Percentiles rank a stretch among this genome's conserved stretches.
phyloP scores from a whole-genome alignment of 2,113 vertebrate species.

The Lamprologus lemairii region DNA sequence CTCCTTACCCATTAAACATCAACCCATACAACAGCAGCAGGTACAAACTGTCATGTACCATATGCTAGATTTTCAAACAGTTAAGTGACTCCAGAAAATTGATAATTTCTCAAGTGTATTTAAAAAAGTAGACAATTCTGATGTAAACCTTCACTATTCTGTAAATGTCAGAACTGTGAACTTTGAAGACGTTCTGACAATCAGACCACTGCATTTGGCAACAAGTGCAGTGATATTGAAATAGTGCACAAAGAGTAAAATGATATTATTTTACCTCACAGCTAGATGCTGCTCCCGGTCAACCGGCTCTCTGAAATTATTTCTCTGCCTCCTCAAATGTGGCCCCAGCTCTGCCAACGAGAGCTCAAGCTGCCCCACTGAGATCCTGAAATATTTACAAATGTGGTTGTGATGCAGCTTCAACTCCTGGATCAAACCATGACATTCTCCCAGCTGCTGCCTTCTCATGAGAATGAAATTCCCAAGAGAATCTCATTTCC shows the following conservation, averaged over 20 bases:
- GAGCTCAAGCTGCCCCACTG: not conserved
- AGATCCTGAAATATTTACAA: not conserved
- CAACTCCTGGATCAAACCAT: not conserved
- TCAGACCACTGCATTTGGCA: not conserved
- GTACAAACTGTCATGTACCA: not conserved
- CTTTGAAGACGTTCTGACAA: not conserved
- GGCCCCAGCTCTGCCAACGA: not conserved
- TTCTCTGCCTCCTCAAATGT: not conserved
- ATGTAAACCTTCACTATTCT: not conserved
- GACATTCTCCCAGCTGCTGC: not conserved
- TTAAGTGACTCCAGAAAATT: not conserved
- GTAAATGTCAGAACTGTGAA: not conserved
- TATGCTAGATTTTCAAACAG: not conserved
- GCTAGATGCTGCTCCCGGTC: not conserved
- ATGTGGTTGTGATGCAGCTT: not conserved
- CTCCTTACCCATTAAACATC: not conserved
- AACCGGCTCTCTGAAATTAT: not conserved
- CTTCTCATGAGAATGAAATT: not conserved
- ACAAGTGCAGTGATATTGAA: not conserved
- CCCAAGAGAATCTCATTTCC: not conserved
- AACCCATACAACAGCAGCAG: not conserved
- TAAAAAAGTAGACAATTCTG: not conserved
- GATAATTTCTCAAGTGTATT: not conserved
- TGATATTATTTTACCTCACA: not conserved
- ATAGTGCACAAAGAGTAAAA: not conserved